These are phyloP conservation scores for Pipra filicauda DNA, from an alignment of 2,113 vertebrate species.

Conservation along the genomic window DNA sequence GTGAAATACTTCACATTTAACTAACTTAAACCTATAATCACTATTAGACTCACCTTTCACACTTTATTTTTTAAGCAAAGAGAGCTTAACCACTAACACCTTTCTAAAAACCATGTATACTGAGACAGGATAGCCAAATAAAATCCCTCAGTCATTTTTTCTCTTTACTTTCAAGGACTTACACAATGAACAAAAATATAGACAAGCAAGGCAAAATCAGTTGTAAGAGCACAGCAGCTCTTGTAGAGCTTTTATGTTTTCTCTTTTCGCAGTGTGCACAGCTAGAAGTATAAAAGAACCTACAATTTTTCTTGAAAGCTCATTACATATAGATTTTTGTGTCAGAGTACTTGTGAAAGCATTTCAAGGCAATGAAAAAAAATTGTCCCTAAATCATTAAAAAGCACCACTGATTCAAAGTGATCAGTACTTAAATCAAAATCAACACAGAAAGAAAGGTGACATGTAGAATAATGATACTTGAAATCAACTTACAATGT, in stretches of 20 bases:
- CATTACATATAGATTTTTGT: neutral
- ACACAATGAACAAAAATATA: neutral
- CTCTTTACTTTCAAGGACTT: neutral
- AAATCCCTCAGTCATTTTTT: neutral
- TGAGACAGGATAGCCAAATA: neutral
- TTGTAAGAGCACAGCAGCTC: neutral
- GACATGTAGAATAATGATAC: neutral
- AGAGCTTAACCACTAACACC: neutral
- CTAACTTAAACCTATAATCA: neutral
- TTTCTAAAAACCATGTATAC: neutral
- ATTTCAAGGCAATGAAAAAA: neutral
- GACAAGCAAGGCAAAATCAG: neutral
- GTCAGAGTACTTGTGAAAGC: neutral
- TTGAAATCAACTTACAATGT: constrained; percentile 87
- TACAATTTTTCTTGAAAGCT: neutral
- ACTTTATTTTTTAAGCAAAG: neutral
- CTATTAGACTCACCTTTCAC: neutral
- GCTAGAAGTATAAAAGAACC: neutral
- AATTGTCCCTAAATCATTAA: neutral
- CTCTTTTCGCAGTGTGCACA: neutral
- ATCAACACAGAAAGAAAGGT: neutral
- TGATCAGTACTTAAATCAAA: neutral
- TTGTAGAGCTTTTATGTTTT: accelerated
- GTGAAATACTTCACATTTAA: neutral
- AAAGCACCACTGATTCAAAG: neutral